A percentile compares a stretch with the other conserved stretches of the same genome.
Evolutionary conservation across 2,888 invertebrate species (phyloP).

Genomic region (Eupeodes luniger): DNA sequence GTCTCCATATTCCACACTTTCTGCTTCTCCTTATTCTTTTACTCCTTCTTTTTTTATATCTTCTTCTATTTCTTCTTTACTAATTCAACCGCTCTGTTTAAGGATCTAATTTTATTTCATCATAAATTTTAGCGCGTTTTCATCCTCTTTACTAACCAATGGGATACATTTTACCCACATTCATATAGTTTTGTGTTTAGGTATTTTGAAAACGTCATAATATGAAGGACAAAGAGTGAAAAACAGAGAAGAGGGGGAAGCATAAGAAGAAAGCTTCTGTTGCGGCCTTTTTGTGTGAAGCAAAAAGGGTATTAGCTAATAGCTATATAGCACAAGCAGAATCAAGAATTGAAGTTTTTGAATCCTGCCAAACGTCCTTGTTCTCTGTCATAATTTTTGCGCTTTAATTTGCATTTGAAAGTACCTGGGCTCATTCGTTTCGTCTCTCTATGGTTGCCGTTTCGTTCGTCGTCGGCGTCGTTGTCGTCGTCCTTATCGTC

Average conservation of each 20-base stretch:
- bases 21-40: background rate
- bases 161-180: background rate
- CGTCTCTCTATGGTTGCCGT: background rate
- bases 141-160: slow-evolving; percentile 18
- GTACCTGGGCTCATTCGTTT: slow-evolving; percentile 36
- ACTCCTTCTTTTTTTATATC: too few relatives aligned
- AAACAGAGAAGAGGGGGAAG: background rate
- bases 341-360: slow-evolving; percentile 52
- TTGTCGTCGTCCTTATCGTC: background rate
- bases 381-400: slow-evolving; percentile 69
- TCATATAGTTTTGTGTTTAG: background rate
- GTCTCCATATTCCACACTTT: background rate
- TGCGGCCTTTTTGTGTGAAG: background rate
- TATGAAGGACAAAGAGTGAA: slow-evolving; percentile 5
- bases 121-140: slow-evolving; percentile 68
- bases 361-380: slow-evolving; percentile 56
- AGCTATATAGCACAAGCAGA: slow-evolving; percentile 30
- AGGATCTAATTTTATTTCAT: slow-evolving; percentile 71
- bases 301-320: slow-evolving; percentile 60
- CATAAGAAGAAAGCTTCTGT: background rate
- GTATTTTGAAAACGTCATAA: slow-evolving; percentile 60
- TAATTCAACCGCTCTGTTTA: slow-evolving; percentile 45
- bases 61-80: background rate
- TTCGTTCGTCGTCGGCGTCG: background rate
- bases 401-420: slow-evolving; percentile 70